Percentiles rank a stretch among this genome's conserved stretches.
Conservation (phyloP, 2,888 invertebrate genomes). For the Fragum sueziense region DNA sequence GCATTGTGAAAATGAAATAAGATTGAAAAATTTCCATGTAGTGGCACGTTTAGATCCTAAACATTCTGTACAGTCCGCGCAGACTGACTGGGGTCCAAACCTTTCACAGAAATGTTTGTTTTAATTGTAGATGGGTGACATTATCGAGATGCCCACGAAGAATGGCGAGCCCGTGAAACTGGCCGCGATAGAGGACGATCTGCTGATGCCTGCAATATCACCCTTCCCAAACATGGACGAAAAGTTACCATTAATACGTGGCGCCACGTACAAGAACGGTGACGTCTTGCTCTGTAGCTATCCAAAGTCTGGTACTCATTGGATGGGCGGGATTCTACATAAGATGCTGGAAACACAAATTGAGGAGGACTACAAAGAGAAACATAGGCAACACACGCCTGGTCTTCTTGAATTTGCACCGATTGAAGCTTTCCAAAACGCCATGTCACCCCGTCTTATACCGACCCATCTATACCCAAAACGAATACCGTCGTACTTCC, state of each 20-base stretch:
- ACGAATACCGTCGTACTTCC: background rate
- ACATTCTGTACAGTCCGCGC: no score
- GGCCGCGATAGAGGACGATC: background rate
- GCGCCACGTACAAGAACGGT: background rate
- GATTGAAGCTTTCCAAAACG: background rate
- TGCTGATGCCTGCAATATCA: background rate
- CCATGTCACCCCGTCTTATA: background rate
- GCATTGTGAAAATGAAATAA: no score
- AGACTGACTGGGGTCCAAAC: no score
- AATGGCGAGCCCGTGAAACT: background rate
- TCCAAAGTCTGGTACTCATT: background rate
- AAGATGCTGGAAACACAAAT: background rate
- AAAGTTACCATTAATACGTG: background rate
- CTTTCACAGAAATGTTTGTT: no score
- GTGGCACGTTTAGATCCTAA: no score
- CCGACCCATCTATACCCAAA: background rate
- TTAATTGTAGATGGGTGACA: no score
- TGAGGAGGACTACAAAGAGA: background rate
- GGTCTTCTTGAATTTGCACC: background rate
- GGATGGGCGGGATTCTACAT: background rate
- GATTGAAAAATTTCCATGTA: no score
- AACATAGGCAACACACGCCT: background rate
- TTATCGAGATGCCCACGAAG: background rate
- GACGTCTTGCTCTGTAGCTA: background rate
- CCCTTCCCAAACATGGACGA: background rate